These are phyloP conservation scores for Dipodomys spectabilis DNA, from an alignment of 2,113 vertebrate genomes.

Conservation along the genomic window DNA sequence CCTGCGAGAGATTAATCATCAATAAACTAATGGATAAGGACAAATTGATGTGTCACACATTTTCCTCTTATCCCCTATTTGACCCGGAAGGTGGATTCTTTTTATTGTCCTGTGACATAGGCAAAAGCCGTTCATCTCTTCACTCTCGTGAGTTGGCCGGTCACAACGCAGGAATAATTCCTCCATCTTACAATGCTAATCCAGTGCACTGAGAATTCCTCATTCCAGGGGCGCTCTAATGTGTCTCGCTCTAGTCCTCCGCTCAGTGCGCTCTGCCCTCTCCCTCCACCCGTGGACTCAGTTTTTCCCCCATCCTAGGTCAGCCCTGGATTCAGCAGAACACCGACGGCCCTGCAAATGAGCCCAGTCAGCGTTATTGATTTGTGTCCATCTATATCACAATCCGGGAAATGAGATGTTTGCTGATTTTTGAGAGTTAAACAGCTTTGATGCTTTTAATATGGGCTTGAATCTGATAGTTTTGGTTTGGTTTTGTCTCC, in stretches of 20 bases:
- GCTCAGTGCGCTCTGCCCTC: neutral
- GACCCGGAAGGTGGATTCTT: neutral
- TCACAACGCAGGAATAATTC: neutral
- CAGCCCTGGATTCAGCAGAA: neutral
- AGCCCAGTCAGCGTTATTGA: neutral
- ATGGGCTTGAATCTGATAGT: neutral
- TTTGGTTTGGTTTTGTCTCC: neutral
- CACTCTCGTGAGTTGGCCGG: neutral
- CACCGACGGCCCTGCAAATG: neutral
- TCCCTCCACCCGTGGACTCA: neutral
- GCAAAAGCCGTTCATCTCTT: neutral
- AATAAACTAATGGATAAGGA: neutral
- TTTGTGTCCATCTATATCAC: neutral
- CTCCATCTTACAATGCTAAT: neutral
- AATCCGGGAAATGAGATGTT: neutral
- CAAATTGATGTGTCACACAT: neutral
- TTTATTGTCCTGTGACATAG: neutral
- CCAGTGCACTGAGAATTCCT: neutral
- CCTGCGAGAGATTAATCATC: neutral
- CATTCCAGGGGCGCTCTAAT: neutral
- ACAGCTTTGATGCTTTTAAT: neutral
- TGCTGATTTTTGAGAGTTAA: neutral
- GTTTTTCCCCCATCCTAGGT: neutral
- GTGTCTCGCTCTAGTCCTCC: neutral
- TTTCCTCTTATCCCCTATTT: neutral